These are phyloP conservation scores for Lucilia cuprina DNA, from an alignment of 1,140 invertebrate genomes.

Conservation along the genomic window DNA sequence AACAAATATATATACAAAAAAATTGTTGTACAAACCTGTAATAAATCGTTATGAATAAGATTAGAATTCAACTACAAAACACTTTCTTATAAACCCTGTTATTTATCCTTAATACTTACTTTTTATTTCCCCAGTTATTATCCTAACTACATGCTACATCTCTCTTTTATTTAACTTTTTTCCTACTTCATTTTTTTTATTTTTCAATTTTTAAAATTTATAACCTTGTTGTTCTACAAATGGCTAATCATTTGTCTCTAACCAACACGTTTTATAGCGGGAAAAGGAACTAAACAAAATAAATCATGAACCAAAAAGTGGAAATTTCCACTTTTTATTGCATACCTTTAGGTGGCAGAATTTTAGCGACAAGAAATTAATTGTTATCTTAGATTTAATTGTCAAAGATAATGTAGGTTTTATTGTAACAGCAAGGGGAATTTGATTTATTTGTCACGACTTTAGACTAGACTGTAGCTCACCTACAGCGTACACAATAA, in stretches of 20 bases:
- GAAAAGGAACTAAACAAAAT: not conserved
- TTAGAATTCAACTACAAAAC: too few relatives aligned
- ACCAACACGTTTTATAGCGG: not conserved
- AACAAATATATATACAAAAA: too few relatives aligned
- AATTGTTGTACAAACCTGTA: too few relatives aligned
- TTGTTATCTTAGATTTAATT: not conserved
- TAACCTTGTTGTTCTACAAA: not conserved
- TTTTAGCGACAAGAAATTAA: not conserved
- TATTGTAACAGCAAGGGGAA: not conserved
- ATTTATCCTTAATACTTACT: too few relatives aligned
- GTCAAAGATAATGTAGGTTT: not conserved
- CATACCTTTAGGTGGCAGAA: not conserved
- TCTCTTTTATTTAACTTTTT: not conserved
- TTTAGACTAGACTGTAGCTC: too few relatives aligned
- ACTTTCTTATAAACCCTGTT: too few relatives aligned
- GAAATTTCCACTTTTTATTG: slow-evolving; percentile 2
- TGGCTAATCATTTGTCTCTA: not conserved
- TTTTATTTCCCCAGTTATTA: not conserved
- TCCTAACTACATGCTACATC: not conserved
- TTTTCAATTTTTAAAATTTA: not conserved
- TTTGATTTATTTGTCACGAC: too few relatives aligned
- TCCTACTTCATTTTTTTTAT: not conserved
- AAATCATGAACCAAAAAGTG: not conserved
- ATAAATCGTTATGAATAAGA: too few relatives aligned
- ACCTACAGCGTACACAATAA: too few relatives aligned